These are phyloP conservation scores for Sphaeramia orbicularis DNA, from an alignment of 2,797 vertebrate genomes.

Conservation along the genomic window DNA sequence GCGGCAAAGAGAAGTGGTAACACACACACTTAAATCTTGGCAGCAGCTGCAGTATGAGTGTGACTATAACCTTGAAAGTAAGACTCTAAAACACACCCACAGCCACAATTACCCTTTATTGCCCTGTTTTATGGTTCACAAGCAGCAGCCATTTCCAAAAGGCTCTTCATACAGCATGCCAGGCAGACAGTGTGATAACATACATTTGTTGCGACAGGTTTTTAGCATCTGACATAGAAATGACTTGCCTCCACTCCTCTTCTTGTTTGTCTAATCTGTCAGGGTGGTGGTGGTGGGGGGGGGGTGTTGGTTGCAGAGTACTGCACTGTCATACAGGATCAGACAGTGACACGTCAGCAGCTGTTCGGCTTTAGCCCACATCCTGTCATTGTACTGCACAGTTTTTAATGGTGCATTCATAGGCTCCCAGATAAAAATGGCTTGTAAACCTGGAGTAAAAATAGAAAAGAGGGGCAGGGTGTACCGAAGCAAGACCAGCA, in stretches of 20 bases:
- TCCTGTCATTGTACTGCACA: slow-evolving; percentile 42
- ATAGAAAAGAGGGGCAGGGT: slow-evolving; percentile 33
- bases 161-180: slow-evolving; percentile 10
- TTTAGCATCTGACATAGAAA: slow-evolving; percentile 38
- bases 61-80: slow-evolving; percentile 2
- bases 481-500: slow-evolving; percentile 17
- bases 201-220: slow-evolving; percentile 46
- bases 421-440: slow-evolving; percentile 46
- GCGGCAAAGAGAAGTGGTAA: too few relatives aligned
- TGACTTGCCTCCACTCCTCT: slow-evolving; percentile 42
- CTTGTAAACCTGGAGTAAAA: slow-evolving; percentile 48
- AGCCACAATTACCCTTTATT: slow-evolving; percentile 12
- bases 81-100: slow-evolving; percentile 29
- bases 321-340: slow-evolving; percentile 26
- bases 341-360: slow-evolving; percentile 50
- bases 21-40: slow-evolving; percentile 17
- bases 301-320: slow-evolving; percentile 14
- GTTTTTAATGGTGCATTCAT: slow-evolving; percentile 55
- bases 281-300: background rate
- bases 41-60: slow-evolving; percentile 20
- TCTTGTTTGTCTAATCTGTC: slow-evolving; percentile 40
- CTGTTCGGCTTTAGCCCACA: slow-evolving; percentile 46
- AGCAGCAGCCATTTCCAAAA: slow-evolving; percentile 20
- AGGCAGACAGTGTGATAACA: slow-evolving; percentile 12
- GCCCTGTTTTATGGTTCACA: background rate